These are phyloP conservation scores for Ecliptopera silaceata DNA, from an alignment of 2,888 invertebrate species.

Conservation along the genomic window DNA sequence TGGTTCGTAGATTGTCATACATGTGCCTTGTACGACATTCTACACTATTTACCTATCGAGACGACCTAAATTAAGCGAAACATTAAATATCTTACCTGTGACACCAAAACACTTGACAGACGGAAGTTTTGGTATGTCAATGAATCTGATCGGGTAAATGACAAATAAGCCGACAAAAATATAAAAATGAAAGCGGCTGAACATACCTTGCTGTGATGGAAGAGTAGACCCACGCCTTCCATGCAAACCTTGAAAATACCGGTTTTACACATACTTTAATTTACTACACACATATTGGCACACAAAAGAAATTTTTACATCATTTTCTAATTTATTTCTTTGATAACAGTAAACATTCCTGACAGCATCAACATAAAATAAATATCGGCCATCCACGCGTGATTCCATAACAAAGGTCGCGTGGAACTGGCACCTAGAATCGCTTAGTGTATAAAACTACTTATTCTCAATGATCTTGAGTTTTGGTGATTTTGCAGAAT, in stretches of 20 bases:
- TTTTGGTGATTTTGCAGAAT: too few relatives aligned
- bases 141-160: conserved; percentile 43
- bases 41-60: conserved; percentile 51
- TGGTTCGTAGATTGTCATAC: conserved; percentile 49
- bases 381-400: too few relatives aligned
- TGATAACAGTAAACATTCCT: too few relatives aligned
- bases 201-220: conserved; percentile 99
- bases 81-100: conserved; percentile 76
- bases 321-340: too few relatives aligned
- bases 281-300: too few relatives aligned
- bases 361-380: too few relatives aligned
- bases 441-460: too few relatives aligned
- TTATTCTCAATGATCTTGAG: too few relatives aligned
- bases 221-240: conserved; percentile 99
- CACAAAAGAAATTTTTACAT: too few relatives aligned
- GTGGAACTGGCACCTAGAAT: too few relatives aligned
- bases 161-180: conserved; percentile 76
- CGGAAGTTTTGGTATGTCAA: conserved; percentile 65
- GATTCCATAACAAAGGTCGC: too few relatives aligned
- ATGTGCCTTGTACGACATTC: conserved; percentile 49
- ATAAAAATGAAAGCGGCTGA: conserved; percentile 46
- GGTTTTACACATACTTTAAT: conserved; percentile 14
- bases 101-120: conserved; percentile 55
- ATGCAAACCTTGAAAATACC: conserved; percentile 90
- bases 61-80: conserved; percentile 70